These are phyloP conservation scores for Aromia moschata DNA, from an alignment of 2,888 invertebrate species.

Conservation along the genomic window DNA sequence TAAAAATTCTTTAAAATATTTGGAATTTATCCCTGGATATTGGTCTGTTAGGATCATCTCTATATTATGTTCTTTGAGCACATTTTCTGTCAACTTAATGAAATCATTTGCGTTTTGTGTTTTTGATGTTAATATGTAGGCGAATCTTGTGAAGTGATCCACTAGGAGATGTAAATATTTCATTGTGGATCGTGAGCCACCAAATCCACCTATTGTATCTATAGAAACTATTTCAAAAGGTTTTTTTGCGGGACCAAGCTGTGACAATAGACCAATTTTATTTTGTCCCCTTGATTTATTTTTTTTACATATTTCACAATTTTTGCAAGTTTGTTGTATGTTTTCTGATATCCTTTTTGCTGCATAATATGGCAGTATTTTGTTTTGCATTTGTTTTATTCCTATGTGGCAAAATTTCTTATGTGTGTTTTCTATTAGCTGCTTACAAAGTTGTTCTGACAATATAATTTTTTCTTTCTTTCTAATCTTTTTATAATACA, in stretches of 20 bases:
- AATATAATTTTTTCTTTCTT: neutral
- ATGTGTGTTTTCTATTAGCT: neutral
- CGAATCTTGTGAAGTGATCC: too few species aligned
- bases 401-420: neutral
- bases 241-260: conserved; percentile 13
- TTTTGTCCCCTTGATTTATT: conserved; percentile 6
- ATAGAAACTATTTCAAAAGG: conserved; percentile 20
- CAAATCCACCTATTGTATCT: conserved; percentile 53
- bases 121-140: conserved; percentile 48
- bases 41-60: conserved; percentile 48
- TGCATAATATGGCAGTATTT: neutral
- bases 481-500: neutral
- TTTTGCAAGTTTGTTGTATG: conserved; percentile 3
- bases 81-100: conserved; percentile 45
- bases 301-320: conserved; percentile 10
- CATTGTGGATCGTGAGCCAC: conserved; percentile 51
- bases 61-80: conserved; percentile 41
- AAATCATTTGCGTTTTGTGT: conserved; percentile 48
- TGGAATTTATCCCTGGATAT: conserved; percentile 52
- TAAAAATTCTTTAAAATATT: conserved; percentile 49
- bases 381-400: neutral
- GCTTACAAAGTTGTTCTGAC: neutral
- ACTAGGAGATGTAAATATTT: conserved; percentile 50
- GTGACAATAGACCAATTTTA: conserved; percentile 8
- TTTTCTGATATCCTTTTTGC: neutral